Percentiles rank a stretch among this genome's conserved stretches.
Evolutionary conservation across 1,140 invertebrate species (phyloP).

Genomic region (Diprion similis): DNA sequence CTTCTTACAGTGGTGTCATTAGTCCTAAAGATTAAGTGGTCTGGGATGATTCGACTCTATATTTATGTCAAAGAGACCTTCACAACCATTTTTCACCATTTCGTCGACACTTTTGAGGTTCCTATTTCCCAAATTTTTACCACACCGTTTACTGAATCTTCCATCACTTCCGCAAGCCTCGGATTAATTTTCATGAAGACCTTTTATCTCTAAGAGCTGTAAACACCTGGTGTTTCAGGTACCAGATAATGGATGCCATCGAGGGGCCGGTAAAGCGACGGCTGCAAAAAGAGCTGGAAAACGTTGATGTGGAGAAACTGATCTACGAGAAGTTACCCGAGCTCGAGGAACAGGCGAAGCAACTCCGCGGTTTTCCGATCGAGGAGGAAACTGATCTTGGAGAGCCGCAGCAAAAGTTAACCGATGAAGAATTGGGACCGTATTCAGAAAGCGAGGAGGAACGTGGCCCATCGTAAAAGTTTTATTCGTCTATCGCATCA

Average conservation of each 20-base stretch:
- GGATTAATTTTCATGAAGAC: too few species aligned
- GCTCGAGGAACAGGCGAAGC: constrained; percentile 64
- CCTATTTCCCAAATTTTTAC: too few species aligned
- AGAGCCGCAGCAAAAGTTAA: constrained; percentile 24
- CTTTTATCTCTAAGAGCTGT: too few species aligned
- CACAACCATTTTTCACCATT: too few species aligned
- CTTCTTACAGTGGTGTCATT: too few species aligned
- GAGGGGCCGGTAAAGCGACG: constrained; percentile 76
- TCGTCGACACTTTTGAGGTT: too few species aligned
- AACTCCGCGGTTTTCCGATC: constrained; percentile 42
- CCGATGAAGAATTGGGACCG: constrained; percentile 43
- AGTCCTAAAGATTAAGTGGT: too few species aligned
- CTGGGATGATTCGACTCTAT: too few species aligned
- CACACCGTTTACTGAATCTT: too few species aligned
- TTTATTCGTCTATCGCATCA: neutral
- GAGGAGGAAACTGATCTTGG: constrained; percentile 47
- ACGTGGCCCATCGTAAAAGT: constrained; percentile 50
- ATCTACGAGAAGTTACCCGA: constrained; percentile 73
- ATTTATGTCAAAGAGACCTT: too few species aligned
- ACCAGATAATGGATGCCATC: constrained; percentile 84
- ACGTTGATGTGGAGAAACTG: constrained; percentile 74
- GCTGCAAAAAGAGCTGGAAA: constrained; percentile 73
- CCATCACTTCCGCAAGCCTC: too few species aligned
- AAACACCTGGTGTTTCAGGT: constrained; percentile 45
- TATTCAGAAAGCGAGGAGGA: constrained; percentile 58